phyloP scores from a whole-genome alignment of 2,797 vertebrate genomes.

The Enteromius argenteus region DNA sequence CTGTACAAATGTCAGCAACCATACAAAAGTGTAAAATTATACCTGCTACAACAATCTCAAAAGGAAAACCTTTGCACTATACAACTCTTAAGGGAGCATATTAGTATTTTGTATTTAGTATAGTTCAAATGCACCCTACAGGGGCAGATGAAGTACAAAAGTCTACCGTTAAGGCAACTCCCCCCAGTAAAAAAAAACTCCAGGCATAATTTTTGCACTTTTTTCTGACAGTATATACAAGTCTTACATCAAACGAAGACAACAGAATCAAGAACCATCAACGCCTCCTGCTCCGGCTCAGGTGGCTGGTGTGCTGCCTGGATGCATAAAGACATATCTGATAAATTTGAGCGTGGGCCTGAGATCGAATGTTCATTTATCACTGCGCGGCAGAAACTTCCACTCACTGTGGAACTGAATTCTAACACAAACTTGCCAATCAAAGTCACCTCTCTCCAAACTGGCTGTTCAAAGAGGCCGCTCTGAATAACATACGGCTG shows the following conservation, averaged over 20 bases:
- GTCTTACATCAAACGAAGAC: neutral
- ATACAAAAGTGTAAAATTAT: neutral
- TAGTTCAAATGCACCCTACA: neutral
- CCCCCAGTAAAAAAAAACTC: neutral
- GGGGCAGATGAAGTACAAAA: neutral
- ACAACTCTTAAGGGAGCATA: neutral
- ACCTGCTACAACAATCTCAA: neutral
- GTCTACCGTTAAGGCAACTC: neutral
- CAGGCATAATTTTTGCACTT: neutral
- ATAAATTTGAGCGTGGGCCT: slow-evolving; percentile 21
- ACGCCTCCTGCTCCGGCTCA: neutral
- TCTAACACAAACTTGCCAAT: slow-evolving; percentile 11
- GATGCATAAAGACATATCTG: slow-evolving; percentile 19
- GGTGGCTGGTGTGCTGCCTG: neutral
- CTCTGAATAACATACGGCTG: slow-evolving; percentile 5
- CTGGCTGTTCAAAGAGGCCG: neutral
- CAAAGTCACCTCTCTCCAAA: slow-evolving; percentile 17
- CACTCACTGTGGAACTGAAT: slow-evolving; percentile 11
- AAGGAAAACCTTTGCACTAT: neutral
- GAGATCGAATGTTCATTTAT: slow-evolving; percentile 41
- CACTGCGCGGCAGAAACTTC: neutral
- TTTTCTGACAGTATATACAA: neutral
- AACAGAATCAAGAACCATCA: neutral
- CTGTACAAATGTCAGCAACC: neutral
- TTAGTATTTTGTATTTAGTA: neutral